Base-by-base conservation (phyloP, 2,113 vertebrate genomes). In the Upupa epops region DNA sequence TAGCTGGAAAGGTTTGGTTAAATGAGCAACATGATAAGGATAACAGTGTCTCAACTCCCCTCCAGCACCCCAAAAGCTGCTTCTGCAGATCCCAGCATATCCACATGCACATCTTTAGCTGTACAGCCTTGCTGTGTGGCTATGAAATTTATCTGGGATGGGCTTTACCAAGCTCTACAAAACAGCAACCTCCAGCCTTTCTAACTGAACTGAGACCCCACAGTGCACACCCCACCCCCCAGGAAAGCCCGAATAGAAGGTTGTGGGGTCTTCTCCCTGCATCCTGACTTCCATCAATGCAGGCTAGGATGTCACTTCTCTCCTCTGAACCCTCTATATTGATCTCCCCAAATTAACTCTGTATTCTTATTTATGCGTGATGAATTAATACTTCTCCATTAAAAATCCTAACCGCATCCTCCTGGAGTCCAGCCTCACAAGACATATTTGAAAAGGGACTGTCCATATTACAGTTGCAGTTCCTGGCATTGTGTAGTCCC, bases 111-210 rank as follows among this genome's bases (percentile, higher is more conserved):
- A 6, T 20, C 36, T 26, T n/a, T 17, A 5, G 32, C 19, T 29
- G 2, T 8, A 11, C 2, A 24, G 22, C 4, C 79, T 14, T 0
- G 0, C 66, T 4, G 0, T 2, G 7, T 0, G 48, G 52, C 0
- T 6, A 1, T 4, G 48, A 4, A 7, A 18, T 8, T 14, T 3
- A 13, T 16, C 8, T 1, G 26, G 17, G 40, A 42, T 42, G 40
- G 40, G 40, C 11, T 42, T 42, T 42, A 42, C 15, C 40, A 42
- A 42, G 40, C 40, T 15, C 40, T 42, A 42, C 15, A 42, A 42
- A 42, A 42, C 40, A 42, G 40, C 40, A 11, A 42, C 19, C 51
- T 24, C 21, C 56, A 75, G 56, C 12, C 49, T 26, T 2, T n/a
- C 20, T 21, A 18, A 21, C 19, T 48, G 46, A 21, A 32, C 21